Percentiles rank a stretch among this genome's conserved stretches.
Conservation (phyloP, 2,888 invertebrate species). For the Oxyteleia sp. region DNA sequence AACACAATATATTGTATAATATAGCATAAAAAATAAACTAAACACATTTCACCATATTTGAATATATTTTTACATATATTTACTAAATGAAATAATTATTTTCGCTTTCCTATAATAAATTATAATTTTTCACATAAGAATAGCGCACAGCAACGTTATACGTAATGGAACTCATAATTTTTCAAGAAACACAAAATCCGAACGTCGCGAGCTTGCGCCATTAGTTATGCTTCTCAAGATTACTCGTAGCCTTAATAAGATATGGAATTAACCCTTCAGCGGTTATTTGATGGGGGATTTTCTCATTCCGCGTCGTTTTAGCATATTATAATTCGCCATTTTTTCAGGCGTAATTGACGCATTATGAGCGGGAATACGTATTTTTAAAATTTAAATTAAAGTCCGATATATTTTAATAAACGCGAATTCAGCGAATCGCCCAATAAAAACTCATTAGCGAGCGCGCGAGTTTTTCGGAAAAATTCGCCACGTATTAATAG, state of each 20-base stretch:
- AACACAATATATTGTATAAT: no score
- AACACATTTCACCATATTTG: no score
- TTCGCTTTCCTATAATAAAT: no score
- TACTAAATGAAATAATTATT: no score
- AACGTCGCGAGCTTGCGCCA: constrained; percentile 21
- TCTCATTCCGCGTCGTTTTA: constrained; percentile 33
- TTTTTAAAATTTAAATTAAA: constrained; percentile 51
- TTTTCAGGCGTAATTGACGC: constrained; percentile 22
- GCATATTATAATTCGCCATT: constrained; percentile 46
- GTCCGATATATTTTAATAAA: neutral
- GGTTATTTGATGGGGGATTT: constrained; percentile 34
- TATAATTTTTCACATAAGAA: neutral
- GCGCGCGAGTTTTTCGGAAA: constrained; percentile 10
- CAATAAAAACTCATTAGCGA: constrained; percentile 8
- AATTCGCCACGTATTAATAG: constrained; percentile 28
- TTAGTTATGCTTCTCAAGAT: constrained; percentile 56
- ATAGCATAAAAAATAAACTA: no score
- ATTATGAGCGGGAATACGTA: constrained; percentile 8
- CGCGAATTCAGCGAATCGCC: neutral
- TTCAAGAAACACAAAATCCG: constrained; percentile 13
- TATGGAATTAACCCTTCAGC: constrained; percentile 53
- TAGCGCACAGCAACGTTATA: neutral
- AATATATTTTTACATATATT: no score
- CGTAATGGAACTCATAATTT: constrained; percentile 17
- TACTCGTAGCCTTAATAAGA: constrained; percentile 55